Evolutionary conservation across 2,888 invertebrate genomes (phyloP).

Genomic region (Epinotia ramella): DNA sequence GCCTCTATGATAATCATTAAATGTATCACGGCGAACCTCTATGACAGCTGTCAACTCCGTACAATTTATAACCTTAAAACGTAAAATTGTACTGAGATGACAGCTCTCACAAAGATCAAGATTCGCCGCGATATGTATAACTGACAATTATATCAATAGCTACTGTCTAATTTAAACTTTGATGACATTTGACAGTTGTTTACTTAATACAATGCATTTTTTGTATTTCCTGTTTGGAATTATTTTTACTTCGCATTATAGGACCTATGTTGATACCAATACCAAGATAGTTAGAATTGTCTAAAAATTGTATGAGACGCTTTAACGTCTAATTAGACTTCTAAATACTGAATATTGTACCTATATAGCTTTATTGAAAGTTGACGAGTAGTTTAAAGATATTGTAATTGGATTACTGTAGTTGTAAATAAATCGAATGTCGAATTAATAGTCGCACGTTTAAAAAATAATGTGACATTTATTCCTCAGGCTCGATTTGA

Average conservation of each 20-base stretch:
- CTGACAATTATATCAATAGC: too few relatives aligned
- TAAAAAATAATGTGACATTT: not conserved
- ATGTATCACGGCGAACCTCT: too few relatives aligned
- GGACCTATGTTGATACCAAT: not conserved
- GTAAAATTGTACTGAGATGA: too few relatives aligned
- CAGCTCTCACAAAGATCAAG: too few relatives aligned
- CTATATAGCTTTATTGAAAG: constrained; percentile 42
- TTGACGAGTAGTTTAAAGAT: constrained; percentile 38
- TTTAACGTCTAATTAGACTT: not conserved
- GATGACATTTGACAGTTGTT: not conserved
- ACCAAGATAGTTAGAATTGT: not conserved
- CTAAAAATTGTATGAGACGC: not conserved
- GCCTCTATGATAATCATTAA: not conserved
- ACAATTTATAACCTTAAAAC: too few relatives aligned
- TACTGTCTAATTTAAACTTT: not conserved
- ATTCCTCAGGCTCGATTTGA: too few relatives aligned
- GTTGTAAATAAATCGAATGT: constrained; percentile 35
- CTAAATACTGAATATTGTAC: constrained; percentile 16
- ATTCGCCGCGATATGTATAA: too few relatives aligned
- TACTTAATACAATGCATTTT: not conserved
- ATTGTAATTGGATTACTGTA: constrained; percentile 26
- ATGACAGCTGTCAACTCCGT: too few relatives aligned
- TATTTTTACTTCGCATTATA: not conserved
- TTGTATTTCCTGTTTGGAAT: not conserved
- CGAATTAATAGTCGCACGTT: constrained; percentile 14